These are phyloP conservation scores for Crossaster papposus DNA, from an alignment of 53 echinoderm and acorn worm genomes.

Conservation along the genomic window DNA sequence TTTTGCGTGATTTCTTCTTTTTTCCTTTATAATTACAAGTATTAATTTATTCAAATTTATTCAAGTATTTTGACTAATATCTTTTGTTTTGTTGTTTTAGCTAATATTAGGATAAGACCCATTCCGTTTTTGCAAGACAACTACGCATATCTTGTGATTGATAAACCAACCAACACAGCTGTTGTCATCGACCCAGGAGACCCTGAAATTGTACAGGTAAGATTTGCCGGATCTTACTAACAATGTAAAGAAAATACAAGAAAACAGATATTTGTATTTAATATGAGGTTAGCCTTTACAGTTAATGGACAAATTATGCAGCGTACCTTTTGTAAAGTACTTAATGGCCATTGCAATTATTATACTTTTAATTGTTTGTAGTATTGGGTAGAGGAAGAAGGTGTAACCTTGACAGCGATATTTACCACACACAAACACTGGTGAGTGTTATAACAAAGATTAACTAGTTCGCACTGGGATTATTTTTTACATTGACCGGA, in stretches of 20 bases:
- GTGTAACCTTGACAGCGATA: conserved; percentile 78
- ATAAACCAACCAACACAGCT: conserved; percentile 70
- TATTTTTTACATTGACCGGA: background rate
- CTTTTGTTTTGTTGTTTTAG: conserved; percentile 19
- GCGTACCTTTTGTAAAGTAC: too few species aligned
- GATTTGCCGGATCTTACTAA: background rate
- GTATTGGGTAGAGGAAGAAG: conserved; percentile 77
- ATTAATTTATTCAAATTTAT: too few species aligned
- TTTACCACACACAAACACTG: conserved; percentile 97
- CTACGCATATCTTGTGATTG: conserved; percentile 91
- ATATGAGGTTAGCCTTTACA: too few species aligned
- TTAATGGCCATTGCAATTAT: too few species aligned
- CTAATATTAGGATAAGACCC: conserved; percentile 77
- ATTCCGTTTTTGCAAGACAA: conserved; percentile 84
- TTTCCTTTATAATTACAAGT: too few species aligned
- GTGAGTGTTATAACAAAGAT: conserved; percentile 54
- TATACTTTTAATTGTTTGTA: conserved; percentile 38
- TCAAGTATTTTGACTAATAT: too few species aligned
- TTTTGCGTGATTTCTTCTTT: too few species aligned
- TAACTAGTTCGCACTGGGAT: too few species aligned
- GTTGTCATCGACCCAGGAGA: conserved; percentile 85
- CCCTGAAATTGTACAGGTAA: conserved; percentile 77
- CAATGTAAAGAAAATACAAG: too few species aligned
- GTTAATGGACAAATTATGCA: too few species aligned
- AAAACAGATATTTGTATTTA: too few species aligned